Percentiles rank a stretch among this genome's conserved stretches.
These are phyloP conservation scores for Fragum fragum DNA, from an alignment of 2,888 invertebrate species.

Conservation along the genomic window DNA sequence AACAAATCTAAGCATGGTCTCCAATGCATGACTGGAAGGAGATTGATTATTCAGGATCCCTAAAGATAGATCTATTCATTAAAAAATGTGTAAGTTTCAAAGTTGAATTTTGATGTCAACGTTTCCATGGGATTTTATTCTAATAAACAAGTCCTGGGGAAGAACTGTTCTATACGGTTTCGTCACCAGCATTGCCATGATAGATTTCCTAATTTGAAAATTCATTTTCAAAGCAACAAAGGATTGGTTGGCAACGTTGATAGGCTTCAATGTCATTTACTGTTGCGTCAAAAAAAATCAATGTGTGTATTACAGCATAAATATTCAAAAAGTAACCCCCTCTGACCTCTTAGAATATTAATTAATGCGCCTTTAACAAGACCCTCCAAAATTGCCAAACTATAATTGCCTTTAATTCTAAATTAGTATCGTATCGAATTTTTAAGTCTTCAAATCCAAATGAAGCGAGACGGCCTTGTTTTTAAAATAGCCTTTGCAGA, in stretches of 20 bases:
- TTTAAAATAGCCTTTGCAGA: slow-evolving; percentile 6
- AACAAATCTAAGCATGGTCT: too few species aligned
- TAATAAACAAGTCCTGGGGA: too few species aligned
- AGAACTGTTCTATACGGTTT: too few species aligned
- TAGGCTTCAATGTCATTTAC: not conserved
- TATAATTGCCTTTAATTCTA: slow-evolving; percentile 10
- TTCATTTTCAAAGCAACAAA: not conserved
- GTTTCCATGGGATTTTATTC: too few species aligned
- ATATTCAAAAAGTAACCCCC: not conserved
- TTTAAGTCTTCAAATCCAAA: not conserved
- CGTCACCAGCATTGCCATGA: too few species aligned
- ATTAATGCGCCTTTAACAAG: not conserved
- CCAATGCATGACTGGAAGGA: too few species aligned
- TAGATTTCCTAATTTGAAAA: too few species aligned
- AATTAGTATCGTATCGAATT: not conserved
- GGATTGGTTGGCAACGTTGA: too few species aligned
- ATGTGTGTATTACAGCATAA: not conserved
- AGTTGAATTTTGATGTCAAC: too few species aligned
- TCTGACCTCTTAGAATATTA: not conserved
- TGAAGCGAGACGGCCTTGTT: slow-evolving; percentile 1
- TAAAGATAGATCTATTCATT: too few species aligned
- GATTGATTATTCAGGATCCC: too few species aligned
- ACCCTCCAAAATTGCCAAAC: not conserved
- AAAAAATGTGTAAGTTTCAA: too few species aligned
- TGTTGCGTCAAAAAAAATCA: not conserved